phyloP scores from a whole-genome alignment of 2,797 vertebrate genomes.

The Microcaecilia unicolor region DNA sequence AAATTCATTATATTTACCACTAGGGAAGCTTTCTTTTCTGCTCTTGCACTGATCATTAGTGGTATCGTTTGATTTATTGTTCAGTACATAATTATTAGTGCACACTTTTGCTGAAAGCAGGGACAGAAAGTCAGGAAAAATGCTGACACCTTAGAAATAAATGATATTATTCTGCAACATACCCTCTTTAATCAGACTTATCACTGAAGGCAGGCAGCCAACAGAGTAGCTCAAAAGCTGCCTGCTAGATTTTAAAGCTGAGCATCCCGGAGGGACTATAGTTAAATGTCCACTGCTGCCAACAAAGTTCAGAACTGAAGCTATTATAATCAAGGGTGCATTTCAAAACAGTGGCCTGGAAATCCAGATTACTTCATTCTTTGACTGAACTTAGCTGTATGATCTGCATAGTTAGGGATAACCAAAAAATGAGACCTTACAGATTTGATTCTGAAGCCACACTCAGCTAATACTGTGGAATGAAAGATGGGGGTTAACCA shows the following conservation, averaged over 20 bases:
- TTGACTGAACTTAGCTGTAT: no score
- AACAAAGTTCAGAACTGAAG: background rate
- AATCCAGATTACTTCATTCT: no score
- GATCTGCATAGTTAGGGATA: no score
- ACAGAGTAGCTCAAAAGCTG: background rate
- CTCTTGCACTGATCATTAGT: background rate
- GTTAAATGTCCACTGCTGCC: background rate
- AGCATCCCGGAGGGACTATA: background rate
- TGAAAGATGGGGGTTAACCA: no score
- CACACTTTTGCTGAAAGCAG: background rate
- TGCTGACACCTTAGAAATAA: constrained; percentile 14
- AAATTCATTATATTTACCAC: constrained; percentile 1
- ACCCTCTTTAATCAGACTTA: constrained; percentile 18
- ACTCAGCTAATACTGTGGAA: no score
- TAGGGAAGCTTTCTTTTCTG: background rate
- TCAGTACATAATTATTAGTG: background rate
- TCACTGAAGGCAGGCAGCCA: background rate
- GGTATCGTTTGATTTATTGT: constrained; percentile 9
- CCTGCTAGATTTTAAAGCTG: constrained; percentile 5
- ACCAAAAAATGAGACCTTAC: no score
- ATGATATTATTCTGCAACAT: background rate
- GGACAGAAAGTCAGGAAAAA: constrained; percentile 2
- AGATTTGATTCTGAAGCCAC: no score
- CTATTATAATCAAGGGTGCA: background rate
- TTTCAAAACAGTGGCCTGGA: no score